Conservation (phyloP, 2,888 invertebrate species). For the Lasiommata megera region DNA sequence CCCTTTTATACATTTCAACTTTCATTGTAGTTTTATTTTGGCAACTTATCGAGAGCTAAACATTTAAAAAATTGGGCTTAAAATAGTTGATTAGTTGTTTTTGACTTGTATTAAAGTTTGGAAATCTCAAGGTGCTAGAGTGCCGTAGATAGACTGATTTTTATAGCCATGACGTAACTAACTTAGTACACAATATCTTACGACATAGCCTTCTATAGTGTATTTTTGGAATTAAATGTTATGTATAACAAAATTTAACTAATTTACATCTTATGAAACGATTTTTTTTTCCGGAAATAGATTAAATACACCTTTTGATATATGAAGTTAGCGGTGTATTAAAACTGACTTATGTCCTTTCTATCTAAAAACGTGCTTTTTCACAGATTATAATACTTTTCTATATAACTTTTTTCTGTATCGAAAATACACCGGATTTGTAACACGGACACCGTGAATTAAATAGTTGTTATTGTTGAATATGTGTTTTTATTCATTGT, state of each 20-base stretch:
- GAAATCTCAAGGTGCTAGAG: conserved; percentile 59
- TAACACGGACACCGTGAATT: conserved; percentile 20
- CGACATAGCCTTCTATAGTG: conserved; percentile 31
- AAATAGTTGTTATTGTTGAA: conserved; percentile 71
- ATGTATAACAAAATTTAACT: no score
- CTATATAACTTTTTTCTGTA: not conserved
- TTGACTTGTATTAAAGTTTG: conserved; percentile 12
- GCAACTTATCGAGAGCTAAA: not conserved
- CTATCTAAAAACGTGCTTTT: no score
- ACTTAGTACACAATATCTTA: conserved; percentile 43
- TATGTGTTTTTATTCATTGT: conserved; percentile 65
- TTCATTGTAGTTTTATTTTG: conserved; percentile 4
- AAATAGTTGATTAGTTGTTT: conserved; percentile 15
- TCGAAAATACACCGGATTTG: conserved; percentile 17
- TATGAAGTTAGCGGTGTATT: no score
- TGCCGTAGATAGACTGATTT: conserved; percentile 73
- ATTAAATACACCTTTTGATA: no score
- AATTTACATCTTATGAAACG: no score
- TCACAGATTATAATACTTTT: not conserved
- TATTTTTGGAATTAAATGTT: not conserved
- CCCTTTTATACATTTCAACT: not conserved
- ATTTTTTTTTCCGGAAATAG: no score
- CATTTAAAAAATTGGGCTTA: conserved; percentile 15
- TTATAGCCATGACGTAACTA: conserved; percentile 72
- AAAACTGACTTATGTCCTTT: no score